Base-by-base conservation (phyloP, 2,113 vertebrate species). In the Lepisosteus osseus region DNA sequence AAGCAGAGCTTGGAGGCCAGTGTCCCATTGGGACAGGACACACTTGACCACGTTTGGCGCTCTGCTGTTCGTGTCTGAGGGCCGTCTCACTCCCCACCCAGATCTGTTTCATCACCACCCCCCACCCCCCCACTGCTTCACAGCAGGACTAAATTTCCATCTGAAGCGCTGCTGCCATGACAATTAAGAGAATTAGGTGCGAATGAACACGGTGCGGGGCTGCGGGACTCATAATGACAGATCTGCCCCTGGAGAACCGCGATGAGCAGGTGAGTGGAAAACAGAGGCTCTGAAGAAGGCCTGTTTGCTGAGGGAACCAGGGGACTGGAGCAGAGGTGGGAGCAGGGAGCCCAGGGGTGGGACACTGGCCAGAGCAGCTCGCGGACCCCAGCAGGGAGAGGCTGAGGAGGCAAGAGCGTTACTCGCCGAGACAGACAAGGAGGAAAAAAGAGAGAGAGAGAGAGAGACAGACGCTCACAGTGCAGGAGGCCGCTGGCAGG, bases 361-460 rank as follows among this genome's bases (percentile, higher is more conserved):
- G 45, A 9, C 9, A 51, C 14, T 29, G 29, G 67, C 11, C 12
- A n/a, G 13, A 51, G 45, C 15, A 51, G n/a, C 17, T 29, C 29
- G 13, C 2, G 67, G 54, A 45, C 14, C 51, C 67, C 55, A 11
- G 54, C 3, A 68, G 41, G 47, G 8, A 68, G 9, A 68, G n/a
- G 3, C 3, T 41, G 44, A 67, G 7, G 41, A 42, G 54, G 41
- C 7, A 15, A 61, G 15, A 12, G 15, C 29, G 8, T 29, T n/a
- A 56, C 13, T 6, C 71, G n/a, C 14, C 57, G 55, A 45, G 29
- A 47, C 15, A 63, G n/a, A 41, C 4, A 40, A 41, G 42, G 29
- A 42, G 11, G 17, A 11, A 17, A 13, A 76, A 81, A 82, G 72
- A 74, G 44, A 67, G 57, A 63, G 51, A n/a, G 67, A 55, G 68